Conservation (phyloP, 1,140 invertebrate genomes). For the Homalodisca vitripennis region DNA sequence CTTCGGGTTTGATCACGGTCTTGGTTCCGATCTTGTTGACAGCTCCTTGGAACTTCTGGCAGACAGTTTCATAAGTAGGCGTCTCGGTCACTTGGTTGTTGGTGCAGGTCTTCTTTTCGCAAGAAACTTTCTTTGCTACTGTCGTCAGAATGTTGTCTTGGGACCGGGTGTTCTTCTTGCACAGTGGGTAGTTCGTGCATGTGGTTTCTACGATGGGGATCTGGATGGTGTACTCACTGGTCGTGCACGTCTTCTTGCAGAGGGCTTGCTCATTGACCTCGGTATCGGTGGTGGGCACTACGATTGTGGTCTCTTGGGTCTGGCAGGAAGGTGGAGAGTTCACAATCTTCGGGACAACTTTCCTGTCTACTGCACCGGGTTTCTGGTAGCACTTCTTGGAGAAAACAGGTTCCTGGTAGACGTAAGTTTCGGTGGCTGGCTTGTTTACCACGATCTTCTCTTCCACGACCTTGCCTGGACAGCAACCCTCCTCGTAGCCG, state of each 20-base stretch:
- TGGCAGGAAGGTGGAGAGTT: neutral
- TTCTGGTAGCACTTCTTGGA: constrained; percentile 5
- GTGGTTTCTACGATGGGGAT: constrained; percentile 13
- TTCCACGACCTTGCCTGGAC: neutral
- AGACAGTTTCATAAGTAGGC: neutral
- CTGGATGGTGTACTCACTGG: constrained; percentile 8
- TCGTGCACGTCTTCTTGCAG: constrained; percentile 16
- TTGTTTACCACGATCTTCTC: constrained; percentile 2
- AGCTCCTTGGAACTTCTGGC: neutral
- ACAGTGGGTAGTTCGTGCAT: constrained; percentile 1
- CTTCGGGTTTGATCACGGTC: constrained; percentile 3
- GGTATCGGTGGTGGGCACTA: constrained; percentile 5
- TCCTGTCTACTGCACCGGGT: neutral
- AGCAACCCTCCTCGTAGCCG: constrained; percentile 1
- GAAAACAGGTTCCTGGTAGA: neutral
- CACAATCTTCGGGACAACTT: neutral
- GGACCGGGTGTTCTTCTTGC: neutral
- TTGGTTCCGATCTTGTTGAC: neutral
- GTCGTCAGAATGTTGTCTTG: constrained; percentile 2
- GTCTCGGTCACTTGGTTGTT: neutral
- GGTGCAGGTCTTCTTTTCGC: neutral
- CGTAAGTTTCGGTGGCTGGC: neutral
- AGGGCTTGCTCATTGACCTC: neutral
- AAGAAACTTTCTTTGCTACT: neutral
- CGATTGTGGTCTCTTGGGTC: neutral